Evolutionary conservation across 2,797 vertebrate genomes (phyloP), one percentile per base, ranked within the genome.

Genomic region (Spinus olivaceus): DNA sequence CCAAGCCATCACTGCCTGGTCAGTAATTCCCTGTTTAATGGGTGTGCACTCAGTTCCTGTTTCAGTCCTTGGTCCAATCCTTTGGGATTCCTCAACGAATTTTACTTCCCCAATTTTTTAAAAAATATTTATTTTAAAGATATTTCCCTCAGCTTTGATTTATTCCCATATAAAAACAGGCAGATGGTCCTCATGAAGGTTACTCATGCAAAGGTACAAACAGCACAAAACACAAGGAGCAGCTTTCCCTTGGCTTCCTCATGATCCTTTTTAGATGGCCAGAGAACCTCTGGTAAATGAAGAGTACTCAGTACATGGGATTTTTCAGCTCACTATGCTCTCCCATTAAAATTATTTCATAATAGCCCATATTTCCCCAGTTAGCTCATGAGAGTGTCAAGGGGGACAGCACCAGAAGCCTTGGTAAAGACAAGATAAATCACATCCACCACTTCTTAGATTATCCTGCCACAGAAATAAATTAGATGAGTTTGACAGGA

Each of bases 391-490:
- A 87, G 89, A 82, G 77, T 77, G 81, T 87, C 84, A 42, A 24
- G 30, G 71, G 86, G 74, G 64, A 82, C 67, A 93, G 71, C 88
- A 92, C 71, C 71, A 96, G 86, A 72, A 93, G 67, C 85, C 78
- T 91, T 64, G 60, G 60, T 16, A 53, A 91, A 93, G 84, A 89
- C 86, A 80, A 87, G 89, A 92, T 92, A 91, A 93, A 96, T 95
- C 81, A 82, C 79, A 70, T 67, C 84, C 25, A 64, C 84, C 64
- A 21, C 54, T 93, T 89, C 51, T 77, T 92, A 91, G 84, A 85
- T 95, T 96, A 87, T 80, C 54, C 63, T 80, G 64, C 69, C 92
- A 91, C 49, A 67, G 81, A 87, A 96, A 93, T 80, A 65, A 77
- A 87, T 93, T 63, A 77, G 81, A 65, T 0, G 7, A 44, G 9